phyloP scores from a whole-genome alignment of 2,888 invertebrate species.

The Steinernema scapterisci region DNA sequence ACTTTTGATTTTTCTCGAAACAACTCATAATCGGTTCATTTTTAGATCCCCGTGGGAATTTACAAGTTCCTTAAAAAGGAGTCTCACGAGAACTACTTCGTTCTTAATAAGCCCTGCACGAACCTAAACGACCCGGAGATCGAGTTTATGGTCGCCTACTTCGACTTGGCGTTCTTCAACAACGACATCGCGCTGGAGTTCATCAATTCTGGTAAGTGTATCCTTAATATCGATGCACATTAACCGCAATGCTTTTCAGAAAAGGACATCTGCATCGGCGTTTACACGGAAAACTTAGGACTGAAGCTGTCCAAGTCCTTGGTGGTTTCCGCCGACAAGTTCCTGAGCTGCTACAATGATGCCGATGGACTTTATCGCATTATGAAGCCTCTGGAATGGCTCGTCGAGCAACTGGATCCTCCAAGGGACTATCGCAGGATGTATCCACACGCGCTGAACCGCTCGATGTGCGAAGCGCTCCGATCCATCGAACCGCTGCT shows the following conservation, averaged over 20 bases:
- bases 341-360: neutral
- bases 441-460: neutral
- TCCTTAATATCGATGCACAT: neutral
- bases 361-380: neutral
- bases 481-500: neutral
- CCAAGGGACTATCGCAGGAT: neutral
- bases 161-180: conserved; percentile 1
- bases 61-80: neutral
- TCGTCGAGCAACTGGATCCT: neutral
- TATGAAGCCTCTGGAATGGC: neutral
- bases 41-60: neutral
- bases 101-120: neutral
- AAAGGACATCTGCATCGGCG: neutral
- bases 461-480: neutral
- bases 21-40: neutral
- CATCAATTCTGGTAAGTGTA: neutral
- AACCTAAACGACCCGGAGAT: neutral
- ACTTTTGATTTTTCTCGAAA: neutral
- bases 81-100: neutral
- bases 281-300: neutral
- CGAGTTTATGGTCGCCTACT: neutral
- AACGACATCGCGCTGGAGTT: neutral
- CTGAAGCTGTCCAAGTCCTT: neutral
- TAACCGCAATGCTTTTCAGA: too few species aligned
- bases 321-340: conserved; percentile 1